Evolutionary conservation across 2,113 vertebrate species (phyloP).

Genomic region (Heterocephalus glaber): DNA sequence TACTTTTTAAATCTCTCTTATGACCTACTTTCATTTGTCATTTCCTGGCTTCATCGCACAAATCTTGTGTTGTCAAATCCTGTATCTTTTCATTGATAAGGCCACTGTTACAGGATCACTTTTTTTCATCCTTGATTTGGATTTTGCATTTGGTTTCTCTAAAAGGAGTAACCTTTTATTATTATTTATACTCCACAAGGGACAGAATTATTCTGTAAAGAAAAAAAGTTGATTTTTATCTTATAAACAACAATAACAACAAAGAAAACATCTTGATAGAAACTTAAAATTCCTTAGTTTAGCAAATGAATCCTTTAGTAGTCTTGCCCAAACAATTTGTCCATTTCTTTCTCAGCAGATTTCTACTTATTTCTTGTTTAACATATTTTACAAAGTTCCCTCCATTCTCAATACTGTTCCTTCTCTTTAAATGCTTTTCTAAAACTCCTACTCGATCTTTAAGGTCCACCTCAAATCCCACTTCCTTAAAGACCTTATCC

Average conservation of each 20-base stretch:
- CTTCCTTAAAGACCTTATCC: neutral
- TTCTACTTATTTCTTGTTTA: neutral
- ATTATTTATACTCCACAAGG: neutral
- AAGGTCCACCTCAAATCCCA: neutral
- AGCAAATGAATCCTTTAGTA: conserved; percentile 1
- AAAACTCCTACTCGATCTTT: neutral
- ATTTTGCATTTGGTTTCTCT: neutral
- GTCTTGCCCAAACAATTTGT: neutral
- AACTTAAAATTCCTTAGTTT: conserved; percentile 1
- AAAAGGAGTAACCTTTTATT: neutral
- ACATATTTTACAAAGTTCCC: neutral
- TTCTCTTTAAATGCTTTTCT: neutral
- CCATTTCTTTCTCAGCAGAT: neutral
- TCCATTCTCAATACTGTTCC: neutral
- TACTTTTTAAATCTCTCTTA: neutral
- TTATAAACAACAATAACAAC: neutral
- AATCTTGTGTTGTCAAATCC: neutral
- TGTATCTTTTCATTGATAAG: conserved; percentile 23
- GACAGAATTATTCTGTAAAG: neutral
- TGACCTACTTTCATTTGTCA: neutral
- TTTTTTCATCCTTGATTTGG: neutral
- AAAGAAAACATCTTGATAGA: neutral
- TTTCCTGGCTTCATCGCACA: conserved; percentile 4
- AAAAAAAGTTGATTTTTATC: neutral
- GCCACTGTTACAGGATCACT: neutral